phyloP scores from a whole-genome alignment of 1,140 invertebrate genomes.

The Drosophila equinoxialis region DNA sequence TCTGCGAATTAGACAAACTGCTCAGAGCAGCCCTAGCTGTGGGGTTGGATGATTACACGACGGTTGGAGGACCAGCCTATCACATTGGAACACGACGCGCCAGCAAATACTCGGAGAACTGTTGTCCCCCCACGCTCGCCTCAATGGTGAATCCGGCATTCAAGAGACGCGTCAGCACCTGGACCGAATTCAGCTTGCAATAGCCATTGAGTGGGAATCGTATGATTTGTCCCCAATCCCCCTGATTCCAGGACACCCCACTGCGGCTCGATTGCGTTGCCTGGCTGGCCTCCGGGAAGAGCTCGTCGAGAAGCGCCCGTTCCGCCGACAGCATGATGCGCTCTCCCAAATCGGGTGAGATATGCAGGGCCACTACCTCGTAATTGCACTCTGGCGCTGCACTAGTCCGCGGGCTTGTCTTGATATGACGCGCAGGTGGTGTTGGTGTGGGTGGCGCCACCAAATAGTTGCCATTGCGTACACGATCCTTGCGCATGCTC shows the following conservation, averaged over 20 bases:
- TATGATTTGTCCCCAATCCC: constrained; percentile 93
- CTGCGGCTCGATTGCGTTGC: constrained; percentile 92
- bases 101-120: constrained; percentile 96
- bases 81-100: constrained; percentile 86
- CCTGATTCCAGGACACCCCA: constrained; percentile 92
- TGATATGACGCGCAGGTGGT: constrained; percentile 69
- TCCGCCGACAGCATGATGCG: constrained; percentile 93
- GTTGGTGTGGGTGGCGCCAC: constrained; percentile 77
- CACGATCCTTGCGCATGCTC: constrained; percentile 89
- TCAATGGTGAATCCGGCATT: constrained; percentile 92
- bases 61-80: constrained; percentile 59
- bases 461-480: constrained; percentile 85
- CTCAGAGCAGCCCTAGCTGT: constrained; percentile 32
- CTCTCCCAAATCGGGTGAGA: constrained; percentile 94
- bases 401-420: constrained; percentile 76
- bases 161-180: constrained; percentile 94
- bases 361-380: constrained; percentile 93
- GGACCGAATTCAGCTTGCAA: constrained; percentile 95
- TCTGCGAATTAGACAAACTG: constrained; percentile 32
- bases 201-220: constrained; percentile 96
- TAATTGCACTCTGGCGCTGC: constrained; percentile 84
- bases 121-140: constrained; percentile 94
- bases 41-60: constrained; percentile 10
- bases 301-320: constrained; percentile 90
- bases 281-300: constrained; percentile 94